phyloP scores from a whole-genome alignment of 2,797 vertebrate genomes.

The Micrastur ruficollis region DNA sequence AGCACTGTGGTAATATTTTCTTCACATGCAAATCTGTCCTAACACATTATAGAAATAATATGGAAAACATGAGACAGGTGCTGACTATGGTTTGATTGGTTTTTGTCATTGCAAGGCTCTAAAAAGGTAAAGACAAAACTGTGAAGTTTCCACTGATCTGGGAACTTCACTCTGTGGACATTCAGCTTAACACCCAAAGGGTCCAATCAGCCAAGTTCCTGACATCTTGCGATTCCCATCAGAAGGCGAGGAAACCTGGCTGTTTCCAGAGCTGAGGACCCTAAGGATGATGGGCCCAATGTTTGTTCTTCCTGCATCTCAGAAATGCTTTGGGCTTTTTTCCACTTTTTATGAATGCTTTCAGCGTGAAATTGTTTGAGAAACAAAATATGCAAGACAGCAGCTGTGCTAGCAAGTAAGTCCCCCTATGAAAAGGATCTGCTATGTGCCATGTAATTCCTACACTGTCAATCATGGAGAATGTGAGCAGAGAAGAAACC shows the following conservation, averaged over 20 bases:
- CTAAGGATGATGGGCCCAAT: neutral
- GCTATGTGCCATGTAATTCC: neutral
- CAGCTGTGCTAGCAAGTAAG: neutral
- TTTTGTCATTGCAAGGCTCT: neutral
- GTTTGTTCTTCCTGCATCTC: neutral
- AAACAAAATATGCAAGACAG: neutral
- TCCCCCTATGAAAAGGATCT: neutral
- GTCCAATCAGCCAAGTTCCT: neutral
- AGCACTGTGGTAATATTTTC: neutral
- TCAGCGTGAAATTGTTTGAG: neutral
- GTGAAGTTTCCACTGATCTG: neutral
- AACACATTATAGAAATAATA: conserved; percentile 27
- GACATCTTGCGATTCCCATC: neutral
- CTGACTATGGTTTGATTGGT: neutral
- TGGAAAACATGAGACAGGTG: conserved; percentile 29
- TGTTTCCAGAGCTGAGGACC: neutral
- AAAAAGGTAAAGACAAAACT: neutral
- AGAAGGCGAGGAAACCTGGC: neutral
- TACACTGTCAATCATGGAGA: neutral
- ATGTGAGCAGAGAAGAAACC: neutral
- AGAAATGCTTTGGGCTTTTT: neutral
- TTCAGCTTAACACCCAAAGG: neutral
- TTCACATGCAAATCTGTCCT: conserved; percentile 24
- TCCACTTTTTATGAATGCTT: neutral
- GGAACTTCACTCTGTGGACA: neutral